Evolutionary conservation across 2,113 vertebrate species (phyloP), one percentile per base, ranked within the genome.

Genomic region (Proterorhinus semilunaris): DNA sequence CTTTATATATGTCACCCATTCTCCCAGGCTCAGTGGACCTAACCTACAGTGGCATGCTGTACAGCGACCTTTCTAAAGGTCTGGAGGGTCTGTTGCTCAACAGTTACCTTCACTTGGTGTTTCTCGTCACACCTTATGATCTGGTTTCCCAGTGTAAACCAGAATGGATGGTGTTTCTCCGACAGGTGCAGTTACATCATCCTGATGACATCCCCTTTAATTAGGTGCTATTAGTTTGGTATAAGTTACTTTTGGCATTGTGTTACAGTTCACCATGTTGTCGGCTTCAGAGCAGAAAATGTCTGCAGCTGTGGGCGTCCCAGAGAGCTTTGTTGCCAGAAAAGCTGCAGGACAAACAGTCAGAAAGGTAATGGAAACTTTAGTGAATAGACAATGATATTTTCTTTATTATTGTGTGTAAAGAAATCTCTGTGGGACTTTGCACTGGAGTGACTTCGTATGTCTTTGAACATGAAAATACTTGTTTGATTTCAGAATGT

Each of bases 111-210:
- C 97, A 98, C 81, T 93, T 99, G 46, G 78, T 97, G 0, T 99
- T 97, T 86, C 89, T 99, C 82, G 90, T 95, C 61, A 98, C 95
- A 10, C 98, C 98, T 0, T 98, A 98, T 53, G 95, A 98, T 46
- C 68, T 96, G 90, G 77, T 90, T 57, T 80, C 81, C 4, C 95
- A 92, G 70, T 94, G 93, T 80, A 93, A 84, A 15, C 98, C 97
- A 11, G 92, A 99, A 9, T 99, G 98, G 97, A 98, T 96, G 94
- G 77, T 95, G 50, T 99, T 92, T 83, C 93, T 95, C 83, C 91
- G 91, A 75, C 96, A 97, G 96, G 98, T 98, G 67, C 84, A 71
- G 47, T 0, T 1, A 13, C n/a, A 0, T 50, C 4, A 27, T 55
- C 16, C 17, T 4, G 10, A 6, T 10, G 52, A 10, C 9, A 10